These are phyloP conservation scores for Caenorhabditis plicata DNA, from an alignment of 2,888 invertebrate genomes.

Conservation along the genomic window DNA sequence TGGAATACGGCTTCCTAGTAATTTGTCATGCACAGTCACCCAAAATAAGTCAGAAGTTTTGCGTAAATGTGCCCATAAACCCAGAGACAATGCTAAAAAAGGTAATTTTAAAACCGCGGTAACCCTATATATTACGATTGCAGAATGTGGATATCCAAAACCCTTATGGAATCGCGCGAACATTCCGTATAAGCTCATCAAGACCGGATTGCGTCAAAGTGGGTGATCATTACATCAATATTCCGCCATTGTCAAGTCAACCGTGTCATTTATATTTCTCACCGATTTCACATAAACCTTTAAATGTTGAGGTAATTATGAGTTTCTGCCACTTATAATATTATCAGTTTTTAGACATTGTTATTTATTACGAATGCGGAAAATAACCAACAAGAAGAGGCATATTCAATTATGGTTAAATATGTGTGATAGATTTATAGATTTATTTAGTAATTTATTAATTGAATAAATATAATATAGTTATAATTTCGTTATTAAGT, in stretches of 20 bases:
- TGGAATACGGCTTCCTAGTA: slow-evolving; percentile 13
- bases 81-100: slow-evolving; percentile 4
- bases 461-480: too few species aligned
- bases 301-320: slow-evolving; percentile 27
- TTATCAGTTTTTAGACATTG: slow-evolving; percentile 15
- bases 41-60: slow-evolving; percentile 16
- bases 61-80: slow-evolving; percentile 14
- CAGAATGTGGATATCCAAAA: slow-evolving; percentile 35
- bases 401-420: slow-evolving; percentile 21
- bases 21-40: slow-evolving; percentile 12
- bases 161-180: slow-evolving; percentile 28
- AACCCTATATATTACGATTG: not conserved
- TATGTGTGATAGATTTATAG: too few species aligned
- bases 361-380: slow-evolving; percentile 33
- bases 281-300: slow-evolving; percentile 27
- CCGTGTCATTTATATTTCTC: slow-evolving; percentile 22
- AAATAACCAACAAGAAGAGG: slow-evolving; percentile 35
- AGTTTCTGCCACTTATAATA: not conserved
- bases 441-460: too few species aligned
- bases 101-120: not conserved
- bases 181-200: slow-evolving; percentile 29
- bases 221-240: slow-evolving; percentile 8
- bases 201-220: slow-evolving; percentile 26
- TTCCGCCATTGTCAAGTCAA: slow-evolving; percentile 15
- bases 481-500: too few species aligned